Conservation (phyloP, 2,113 vertebrate genomes). For the Oncorhynchus masou region DNA sequence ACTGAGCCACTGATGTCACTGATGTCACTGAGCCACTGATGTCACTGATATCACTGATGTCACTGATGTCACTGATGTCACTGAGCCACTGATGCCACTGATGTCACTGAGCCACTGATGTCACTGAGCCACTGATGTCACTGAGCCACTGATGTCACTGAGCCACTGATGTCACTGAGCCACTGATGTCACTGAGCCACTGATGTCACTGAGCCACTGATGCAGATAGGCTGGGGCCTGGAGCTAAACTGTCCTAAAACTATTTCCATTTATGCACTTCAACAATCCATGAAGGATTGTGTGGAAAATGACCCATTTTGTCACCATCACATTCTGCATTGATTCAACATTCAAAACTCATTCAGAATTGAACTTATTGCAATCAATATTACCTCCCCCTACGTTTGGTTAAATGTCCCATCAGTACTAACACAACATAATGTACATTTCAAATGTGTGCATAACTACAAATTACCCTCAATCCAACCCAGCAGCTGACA, state of each 20-base stretch:
- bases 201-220: no score
- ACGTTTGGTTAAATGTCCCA: not conserved
- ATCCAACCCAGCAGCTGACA: conserved; percentile 39
- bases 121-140: no score
- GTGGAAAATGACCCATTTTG: not conserved
- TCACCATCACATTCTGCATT: not conserved
- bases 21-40: no score
- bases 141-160: no score
- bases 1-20: not conserved
- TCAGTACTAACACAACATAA: not conserved
- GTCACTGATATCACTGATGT: no score
- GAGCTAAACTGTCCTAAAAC: not conserved
- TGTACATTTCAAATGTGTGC: not conserved
- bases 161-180: no score
- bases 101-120: no score
- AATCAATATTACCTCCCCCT: not conserved
- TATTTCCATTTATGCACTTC: no score
- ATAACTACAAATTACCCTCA: conserved; percentile 16
- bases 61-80: no score
- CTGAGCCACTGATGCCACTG: no score
- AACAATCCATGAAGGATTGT: not conserved
- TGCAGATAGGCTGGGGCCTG: not conserved
- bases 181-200: no score
- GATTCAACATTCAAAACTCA: not conserved
- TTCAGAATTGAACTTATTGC: not conserved